Base-by-base conservation (phyloP, 1,140 invertebrate species). In the Drosophila saltans region DNA sequence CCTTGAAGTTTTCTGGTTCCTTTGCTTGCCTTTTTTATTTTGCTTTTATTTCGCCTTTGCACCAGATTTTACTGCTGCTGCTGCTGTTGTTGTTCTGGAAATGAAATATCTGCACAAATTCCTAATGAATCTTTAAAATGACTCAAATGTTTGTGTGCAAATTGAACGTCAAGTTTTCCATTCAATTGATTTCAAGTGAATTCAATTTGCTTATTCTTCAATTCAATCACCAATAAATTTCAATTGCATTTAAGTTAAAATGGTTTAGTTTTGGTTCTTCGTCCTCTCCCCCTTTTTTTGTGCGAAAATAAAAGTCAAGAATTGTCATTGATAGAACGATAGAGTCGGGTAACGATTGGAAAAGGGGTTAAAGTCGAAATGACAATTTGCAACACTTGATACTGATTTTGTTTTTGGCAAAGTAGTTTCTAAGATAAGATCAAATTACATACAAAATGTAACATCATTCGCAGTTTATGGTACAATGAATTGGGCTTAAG, bases 201-300 rank as follows among this genome's bases (percentile, higher is more conserved):
- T 52, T 52, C 45, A 52, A 52, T 52, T 52, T 52, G 45, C 45
- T 52, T 52, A 52, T 52, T 52, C 9, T 26, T 52, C 21, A 52
- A 26, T 52, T 52, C 45, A 26, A 52, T 52, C 45, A 52, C 21
- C 45, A 52, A 52, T 52, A 21, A 52, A 52, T 52, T 52, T 52
- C 9, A 52, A 52, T 52, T 52, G 45, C 45, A 52, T 52, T 52
- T 52, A 26, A 52, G 21, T 24, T 52, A 52, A 52, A 52, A 52
- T 52, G 45, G 45, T 52, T 26, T 52, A 52, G 45, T 26, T 52
- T 52, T 10, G 16, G 16, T 16, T 16, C 16, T 16, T 16, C 16
- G 0, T 0, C 16, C 16, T 26, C 21, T 24, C 9, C n/a, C 2
- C 16, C 21, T 52, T 26, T 52, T 52, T 26, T 52, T 52, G 2